Percentiles rank a stretch among this genome's conserved stretches.
Evolutionary conservation across 2,113 vertebrate genomes (phyloP).

Genomic region (Glaucomys volans): DNA sequence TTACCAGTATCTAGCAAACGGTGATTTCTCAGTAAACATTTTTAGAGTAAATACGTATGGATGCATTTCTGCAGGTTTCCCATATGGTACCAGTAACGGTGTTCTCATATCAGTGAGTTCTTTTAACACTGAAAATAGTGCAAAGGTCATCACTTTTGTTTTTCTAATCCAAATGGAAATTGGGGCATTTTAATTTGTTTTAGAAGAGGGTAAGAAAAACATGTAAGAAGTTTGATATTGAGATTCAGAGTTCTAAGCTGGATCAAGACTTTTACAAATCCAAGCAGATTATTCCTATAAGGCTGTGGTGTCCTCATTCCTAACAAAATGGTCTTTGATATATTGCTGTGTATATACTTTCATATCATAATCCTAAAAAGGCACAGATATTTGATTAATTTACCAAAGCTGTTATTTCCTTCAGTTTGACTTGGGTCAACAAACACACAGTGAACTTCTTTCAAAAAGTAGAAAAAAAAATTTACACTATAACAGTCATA

Average conservation of each 20-base stretch:
- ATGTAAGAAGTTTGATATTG: conserved; percentile 21
- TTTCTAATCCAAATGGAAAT: conserved; percentile 42
- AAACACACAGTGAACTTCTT: neutral
- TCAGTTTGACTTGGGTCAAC: neutral
- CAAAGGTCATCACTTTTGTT: conserved; percentile 13
- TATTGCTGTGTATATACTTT: neutral
- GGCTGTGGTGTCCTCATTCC: neutral
- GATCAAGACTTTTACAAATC: conserved; percentile 49
- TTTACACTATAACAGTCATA: no score
- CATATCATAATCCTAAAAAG: neutral
- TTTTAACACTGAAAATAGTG: neutral
- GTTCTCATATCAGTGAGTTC: neutral
- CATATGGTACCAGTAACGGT: neutral
- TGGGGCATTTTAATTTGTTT: neutral
- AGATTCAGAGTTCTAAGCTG: conserved; percentile 17
- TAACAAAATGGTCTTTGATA: conserved; percentile 46
- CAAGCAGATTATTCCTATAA: conserved; percentile 40
- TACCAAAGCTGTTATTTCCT: neutral
- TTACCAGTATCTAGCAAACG: neutral
- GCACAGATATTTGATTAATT: neutral
- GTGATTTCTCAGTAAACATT: neutral
- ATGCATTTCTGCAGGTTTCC: neutral
- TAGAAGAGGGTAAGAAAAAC: conserved; percentile 34
- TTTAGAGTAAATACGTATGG: neutral
- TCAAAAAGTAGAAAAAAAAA: no score